Conservation (phyloP, 2,888 invertebrate genomes). For the Agonopterix subpropinquella region DNA sequence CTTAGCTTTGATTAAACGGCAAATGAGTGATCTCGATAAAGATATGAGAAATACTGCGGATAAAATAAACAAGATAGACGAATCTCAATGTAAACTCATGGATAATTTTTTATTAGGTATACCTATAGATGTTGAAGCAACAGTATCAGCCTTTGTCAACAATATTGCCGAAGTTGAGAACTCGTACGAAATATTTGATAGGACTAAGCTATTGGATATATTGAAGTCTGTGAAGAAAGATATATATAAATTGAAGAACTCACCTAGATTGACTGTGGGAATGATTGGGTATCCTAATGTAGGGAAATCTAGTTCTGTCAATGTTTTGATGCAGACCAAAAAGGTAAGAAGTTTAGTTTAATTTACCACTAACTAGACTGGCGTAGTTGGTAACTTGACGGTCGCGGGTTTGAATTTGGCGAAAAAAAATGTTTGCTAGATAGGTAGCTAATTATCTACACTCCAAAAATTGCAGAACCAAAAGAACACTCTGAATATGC, state of each 20-base stretch:
- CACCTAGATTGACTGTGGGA: slow-evolving; percentile 86
- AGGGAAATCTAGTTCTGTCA: slow-evolving; percentile 99
- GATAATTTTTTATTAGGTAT: slow-evolving; percentile 52
- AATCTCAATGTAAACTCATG: slow-evolving; percentile 58
- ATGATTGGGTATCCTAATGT: slow-evolving; percentile 99
- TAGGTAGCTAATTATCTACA: too few species aligned
- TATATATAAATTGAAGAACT: slow-evolving; percentile 53
- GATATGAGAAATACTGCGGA: slow-evolving; percentile 73
- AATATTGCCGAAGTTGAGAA: slow-evolving; percentile 44
- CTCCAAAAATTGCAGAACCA: too few species aligned
- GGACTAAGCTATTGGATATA: slow-evolving; percentile 82
- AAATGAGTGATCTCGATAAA: slow-evolving; percentile 65
- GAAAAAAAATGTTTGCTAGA: too few species aligned
- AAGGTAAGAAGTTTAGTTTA: slow-evolving; percentile 68
- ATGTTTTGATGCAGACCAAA: slow-evolving; percentile 89
- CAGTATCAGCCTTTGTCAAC: not conserved
- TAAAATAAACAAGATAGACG: slow-evolving; percentile 72
- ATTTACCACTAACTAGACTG: too few species aligned
- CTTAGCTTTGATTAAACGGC: slow-evolving; percentile 65
- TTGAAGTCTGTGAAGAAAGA: slow-evolving; percentile 75
- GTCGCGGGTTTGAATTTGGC: too few species aligned
- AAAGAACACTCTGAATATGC: too few species aligned
- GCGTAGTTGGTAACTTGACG: too few species aligned
- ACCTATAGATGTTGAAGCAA: slow-evolving; percentile 33
- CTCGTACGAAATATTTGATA: slow-evolving; percentile 77